A percentile compares a stretch with the other conserved stretches of the same genome.
Evolutionary conservation across 1,140 invertebrate genomes (phyloP).

Genomic region (Drosophila erecta): DNA sequence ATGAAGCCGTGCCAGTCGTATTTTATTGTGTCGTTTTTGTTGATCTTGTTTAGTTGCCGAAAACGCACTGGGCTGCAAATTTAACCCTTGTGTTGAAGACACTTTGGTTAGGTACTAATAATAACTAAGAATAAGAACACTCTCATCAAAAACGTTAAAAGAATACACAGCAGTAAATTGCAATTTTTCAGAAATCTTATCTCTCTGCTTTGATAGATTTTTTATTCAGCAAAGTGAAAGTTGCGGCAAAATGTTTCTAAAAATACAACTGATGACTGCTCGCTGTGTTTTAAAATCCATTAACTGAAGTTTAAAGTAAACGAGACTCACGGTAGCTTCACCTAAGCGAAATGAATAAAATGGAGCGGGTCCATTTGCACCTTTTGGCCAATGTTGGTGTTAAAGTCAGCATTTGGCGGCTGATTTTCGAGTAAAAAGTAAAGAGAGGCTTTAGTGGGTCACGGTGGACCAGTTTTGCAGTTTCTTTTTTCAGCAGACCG

Average conservation of each 20-base stretch:
- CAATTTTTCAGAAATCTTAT: constrained; percentile 18
- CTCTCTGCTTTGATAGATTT: constrained; percentile 9
- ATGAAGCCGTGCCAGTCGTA: constrained; percentile 41
- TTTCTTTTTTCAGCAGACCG: constrained; percentile 18
- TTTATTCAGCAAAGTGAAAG: constrained; percentile 28
- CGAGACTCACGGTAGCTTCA: constrained; percentile 18
- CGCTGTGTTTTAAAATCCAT: constrained; percentile 29
- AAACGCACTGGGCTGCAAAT: constrained; percentile 35
- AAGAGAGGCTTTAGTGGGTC: constrained; percentile 66
- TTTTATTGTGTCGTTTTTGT: constrained; percentile 27
- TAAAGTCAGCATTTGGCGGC: constrained; percentile 22
- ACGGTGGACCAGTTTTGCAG: constrained; percentile 71
- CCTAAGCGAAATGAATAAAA: not conserved
- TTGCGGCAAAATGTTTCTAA: constrained; percentile 21
- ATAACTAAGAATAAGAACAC: not conserved
- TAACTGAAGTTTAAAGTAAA: constrained; percentile 21
- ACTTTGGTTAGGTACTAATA: not conserved
- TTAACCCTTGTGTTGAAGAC: constrained; percentile 57
- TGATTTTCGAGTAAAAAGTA: constrained; percentile 30
- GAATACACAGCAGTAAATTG: not conserved
- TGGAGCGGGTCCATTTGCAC: constrained; percentile 16
- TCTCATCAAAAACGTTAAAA: no score
- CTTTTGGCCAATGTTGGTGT: constrained; percentile 12
- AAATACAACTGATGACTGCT: constrained; percentile 29
- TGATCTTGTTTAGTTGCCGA: constrained; percentile 62